Evolutionary conservation across 2,888 invertebrate genomes (phyloP), one percentile per base, ranked within the genome.

Genomic region (Eurytoma adleriae): DNA sequence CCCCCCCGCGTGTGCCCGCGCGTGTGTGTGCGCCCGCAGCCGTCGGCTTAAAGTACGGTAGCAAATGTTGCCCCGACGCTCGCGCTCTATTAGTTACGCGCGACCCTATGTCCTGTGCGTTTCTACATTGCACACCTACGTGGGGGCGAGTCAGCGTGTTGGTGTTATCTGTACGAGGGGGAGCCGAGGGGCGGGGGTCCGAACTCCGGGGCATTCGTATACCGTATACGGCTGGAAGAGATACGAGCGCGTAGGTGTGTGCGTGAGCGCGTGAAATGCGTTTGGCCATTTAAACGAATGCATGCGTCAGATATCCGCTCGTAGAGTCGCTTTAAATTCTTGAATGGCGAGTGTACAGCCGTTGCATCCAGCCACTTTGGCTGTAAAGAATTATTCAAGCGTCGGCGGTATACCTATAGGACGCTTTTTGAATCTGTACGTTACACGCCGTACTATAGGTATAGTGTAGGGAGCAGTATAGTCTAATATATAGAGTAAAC

Each of bases 231-330:
- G 18, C 7, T 10, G 24, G 14, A 24, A 27, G 20, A 61, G 64
- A 64, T 64, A 64, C 14, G n/a, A 64, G 64, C 10, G 52, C 18
- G 4, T 13, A 48, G 24, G 40, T 18, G 30, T 18, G n/a, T 70
- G 54, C 68, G 20, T 18, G 72, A 5, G 12, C n/a, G 54, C 5
- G 68, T 13, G 50, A n/a, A 40, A 20, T 54, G 75, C 71, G 66
- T 30, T 76, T 76, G 80, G 69, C 75, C 76, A 76, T 80, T 80
- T 79, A 80, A 80, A 80, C 76, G 75, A 66, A 67, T 79, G 66
- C 64, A 66, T 56, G 64, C 75, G 59, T 79, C 69, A 40, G 69
- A 69, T 68, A 70, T 71, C 59, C 69, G 64, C 61, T 77, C n/a
- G 30, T 56, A 68, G 20, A 64, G 59, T 72, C 72, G 67, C 72